Evolutionary conservation across 2,797 vertebrate species (phyloP).

Genomic region (Takifugu ocellatus): DNA sequence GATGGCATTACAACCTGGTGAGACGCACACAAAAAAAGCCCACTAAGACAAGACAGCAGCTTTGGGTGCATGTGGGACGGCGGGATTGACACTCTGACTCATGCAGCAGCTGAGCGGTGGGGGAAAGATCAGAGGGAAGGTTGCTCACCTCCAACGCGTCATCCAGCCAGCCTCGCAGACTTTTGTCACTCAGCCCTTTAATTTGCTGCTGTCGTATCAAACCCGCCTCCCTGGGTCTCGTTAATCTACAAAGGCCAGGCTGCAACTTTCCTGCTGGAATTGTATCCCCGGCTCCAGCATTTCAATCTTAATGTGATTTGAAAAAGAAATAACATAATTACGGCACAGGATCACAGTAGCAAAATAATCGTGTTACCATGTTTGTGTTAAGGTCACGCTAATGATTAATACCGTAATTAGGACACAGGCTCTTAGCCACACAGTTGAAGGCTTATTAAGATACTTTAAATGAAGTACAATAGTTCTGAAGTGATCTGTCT

Average conservation of each 20-base stretch:
- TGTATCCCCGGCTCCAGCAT: slow-evolving; percentile 2
- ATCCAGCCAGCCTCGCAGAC: slow-evolving; percentile 28
- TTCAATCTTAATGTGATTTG: slow-evolving; percentile 30
- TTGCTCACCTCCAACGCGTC: slow-evolving; percentile 39
- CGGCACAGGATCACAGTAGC: slow-evolving; percentile 27
- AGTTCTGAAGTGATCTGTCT: slow-evolving; percentile 8
- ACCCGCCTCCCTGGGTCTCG: no score
- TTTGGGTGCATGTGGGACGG: slow-evolving; percentile 46
- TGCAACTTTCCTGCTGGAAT: slow-evolving; percentile 8
- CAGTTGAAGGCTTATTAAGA: slow-evolving; percentile 19
- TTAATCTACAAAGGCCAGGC: neutral
- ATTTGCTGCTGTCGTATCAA: slow-evolving; percentile 4
- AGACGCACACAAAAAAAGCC: slow-evolving; percentile 18
- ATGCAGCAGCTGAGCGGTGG: slow-evolving; percentile 30
- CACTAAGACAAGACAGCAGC: no score
- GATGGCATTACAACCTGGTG: slow-evolving; percentile 48
- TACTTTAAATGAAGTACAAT: slow-evolving; percentile 19
- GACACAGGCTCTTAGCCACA: slow-evolving; percentile 18
- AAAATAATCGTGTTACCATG: slow-evolving; percentile 35
- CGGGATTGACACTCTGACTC: slow-evolving; percentile 53
- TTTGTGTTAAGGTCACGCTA: slow-evolving; percentile 30
- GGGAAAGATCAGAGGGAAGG: slow-evolving; percentile 43
- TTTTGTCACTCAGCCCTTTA: slow-evolving; percentile 28
- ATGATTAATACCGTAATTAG: slow-evolving; percentile 26
- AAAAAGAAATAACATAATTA: slow-evolving; percentile 32